Percentiles rank a stretch among this genome's conserved stretches.
phyloP scores from a whole-genome alignment of 1,140 invertebrate genomes.

The Penaeus chinensis region DNA sequence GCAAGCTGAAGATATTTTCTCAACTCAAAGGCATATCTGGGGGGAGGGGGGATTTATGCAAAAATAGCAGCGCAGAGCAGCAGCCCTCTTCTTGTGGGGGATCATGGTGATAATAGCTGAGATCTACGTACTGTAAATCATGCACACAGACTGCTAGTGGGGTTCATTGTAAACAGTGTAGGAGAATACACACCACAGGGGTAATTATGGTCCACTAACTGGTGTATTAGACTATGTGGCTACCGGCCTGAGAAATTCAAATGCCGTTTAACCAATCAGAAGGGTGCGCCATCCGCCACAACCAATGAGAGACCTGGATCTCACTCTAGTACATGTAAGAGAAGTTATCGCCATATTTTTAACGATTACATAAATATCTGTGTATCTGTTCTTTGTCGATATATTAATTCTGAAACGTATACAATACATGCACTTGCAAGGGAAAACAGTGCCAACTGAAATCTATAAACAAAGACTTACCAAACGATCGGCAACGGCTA shows the following conservation, averaged over 20 bases:
- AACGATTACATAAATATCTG: constrained; percentile 40
- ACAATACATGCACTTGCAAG: too few relatives aligned
- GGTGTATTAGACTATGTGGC: constrained; percentile 34
- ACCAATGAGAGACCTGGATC: too few relatives aligned
- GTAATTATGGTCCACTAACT: neutral
- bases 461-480: too few relatives aligned
- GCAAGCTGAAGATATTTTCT: too few relatives aligned
- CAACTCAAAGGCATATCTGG: too few relatives aligned
- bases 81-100: too few relatives aligned
- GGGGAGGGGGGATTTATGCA: too few relatives aligned
- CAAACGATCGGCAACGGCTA: too few relatives aligned
- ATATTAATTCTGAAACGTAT: too few relatives aligned
- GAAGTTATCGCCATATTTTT: constrained; percentile 32
- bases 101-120: too few relatives aligned
- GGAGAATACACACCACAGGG: neutral
- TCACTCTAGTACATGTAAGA: neutral
- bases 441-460: too few relatives aligned
- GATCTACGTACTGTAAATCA: constrained; percentile 7
- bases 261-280: constrained; percentile 39
- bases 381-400: neutral
- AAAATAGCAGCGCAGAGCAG: too few relatives aligned
- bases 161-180: neutral
- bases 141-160: neutral
- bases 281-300: constrained; percentile 6
- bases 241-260: constrained; percentile 44